Conservation (phyloP, 1,140 invertebrate genomes). For the Choristoneura fumiferana region DNA sequence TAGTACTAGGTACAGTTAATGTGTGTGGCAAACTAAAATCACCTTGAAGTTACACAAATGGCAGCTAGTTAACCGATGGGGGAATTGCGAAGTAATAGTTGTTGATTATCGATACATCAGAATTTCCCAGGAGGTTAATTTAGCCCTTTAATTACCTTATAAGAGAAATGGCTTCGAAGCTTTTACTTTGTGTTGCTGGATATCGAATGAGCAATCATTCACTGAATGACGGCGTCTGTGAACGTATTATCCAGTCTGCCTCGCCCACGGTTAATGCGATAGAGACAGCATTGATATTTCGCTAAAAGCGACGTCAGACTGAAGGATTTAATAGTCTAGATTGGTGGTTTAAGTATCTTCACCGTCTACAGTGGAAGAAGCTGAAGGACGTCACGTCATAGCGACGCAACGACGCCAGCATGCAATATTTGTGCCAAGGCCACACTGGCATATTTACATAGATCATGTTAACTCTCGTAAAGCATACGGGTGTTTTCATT, state of each 20-base stretch:
- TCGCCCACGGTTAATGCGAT: no score
- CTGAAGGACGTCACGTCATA: not conserved
- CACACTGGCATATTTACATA: constrained; percentile 3
- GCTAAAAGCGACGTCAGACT: no score
- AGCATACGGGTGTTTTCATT: not conserved
- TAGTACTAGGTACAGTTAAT: not conserved
- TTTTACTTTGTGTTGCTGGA: no score
- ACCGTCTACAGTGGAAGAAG: not conserved
- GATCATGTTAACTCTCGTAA: not conserved
- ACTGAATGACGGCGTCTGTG: no score
- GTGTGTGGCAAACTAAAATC: not conserved
- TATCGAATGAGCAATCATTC: no score
- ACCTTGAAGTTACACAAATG: constrained; percentile 16
- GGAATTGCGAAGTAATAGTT: not conserved
- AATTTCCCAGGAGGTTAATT: constrained; percentile 3
- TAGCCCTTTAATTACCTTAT: not conserved
- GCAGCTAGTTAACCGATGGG: not conserved
- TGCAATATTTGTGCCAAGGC: constrained; percentile 33
- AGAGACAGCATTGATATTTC: no score
- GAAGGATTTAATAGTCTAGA: no score
- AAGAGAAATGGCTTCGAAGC: no score
- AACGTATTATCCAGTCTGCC: no score
- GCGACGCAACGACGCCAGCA: constrained; percentile 19
- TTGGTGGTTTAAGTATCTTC: no score
- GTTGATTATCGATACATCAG: not conserved